Conservation (phyloP, 2,888 invertebrate genomes). For the Brachyptera risi region DNA sequence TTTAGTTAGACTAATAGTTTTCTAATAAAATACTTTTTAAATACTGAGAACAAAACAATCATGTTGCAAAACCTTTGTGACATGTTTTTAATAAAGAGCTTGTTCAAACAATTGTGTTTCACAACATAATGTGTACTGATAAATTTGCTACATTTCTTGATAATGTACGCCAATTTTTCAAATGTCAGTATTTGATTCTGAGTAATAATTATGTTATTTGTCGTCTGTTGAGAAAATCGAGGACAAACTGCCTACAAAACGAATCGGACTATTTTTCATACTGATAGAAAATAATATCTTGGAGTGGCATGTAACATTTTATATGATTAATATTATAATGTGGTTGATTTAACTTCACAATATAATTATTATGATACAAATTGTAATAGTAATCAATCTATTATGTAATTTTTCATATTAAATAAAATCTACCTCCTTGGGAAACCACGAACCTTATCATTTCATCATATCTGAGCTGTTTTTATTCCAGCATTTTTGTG, state of each 20-base stretch:
- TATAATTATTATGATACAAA: conserved; percentile 13
- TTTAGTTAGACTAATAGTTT: not conserved
- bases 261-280: conserved; percentile 17
- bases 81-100: too few species aligned
- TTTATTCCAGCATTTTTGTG: too few species aligned
- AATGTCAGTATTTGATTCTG: too few species aligned
- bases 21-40: too few species aligned
- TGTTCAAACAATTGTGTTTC: too few species aligned
- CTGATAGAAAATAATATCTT: conserved; percentile 11
- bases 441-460: too few species aligned
- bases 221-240: not conserved
- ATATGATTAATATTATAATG: conserved; percentile 17
- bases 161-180: too few species aligned
- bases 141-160: too few species aligned
- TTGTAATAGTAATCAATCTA: conserved; percentile 30
- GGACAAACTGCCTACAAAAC: conserved; percentile 6
- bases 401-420: conserved; percentile 40
- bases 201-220: conserved; percentile 12
- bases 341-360: conserved; percentile 15
- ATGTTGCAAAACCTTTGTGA: too few species aligned
- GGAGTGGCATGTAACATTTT: conserved; percentile 18
- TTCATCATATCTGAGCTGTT: too few species aligned
- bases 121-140: too few species aligned
- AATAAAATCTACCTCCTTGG: conserved; percentile 50
- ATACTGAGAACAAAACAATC: too few species aligned